Base-by-base conservation (phyloP, 2,888 invertebrate species). In the Azorinus chamasolen region DNA sequence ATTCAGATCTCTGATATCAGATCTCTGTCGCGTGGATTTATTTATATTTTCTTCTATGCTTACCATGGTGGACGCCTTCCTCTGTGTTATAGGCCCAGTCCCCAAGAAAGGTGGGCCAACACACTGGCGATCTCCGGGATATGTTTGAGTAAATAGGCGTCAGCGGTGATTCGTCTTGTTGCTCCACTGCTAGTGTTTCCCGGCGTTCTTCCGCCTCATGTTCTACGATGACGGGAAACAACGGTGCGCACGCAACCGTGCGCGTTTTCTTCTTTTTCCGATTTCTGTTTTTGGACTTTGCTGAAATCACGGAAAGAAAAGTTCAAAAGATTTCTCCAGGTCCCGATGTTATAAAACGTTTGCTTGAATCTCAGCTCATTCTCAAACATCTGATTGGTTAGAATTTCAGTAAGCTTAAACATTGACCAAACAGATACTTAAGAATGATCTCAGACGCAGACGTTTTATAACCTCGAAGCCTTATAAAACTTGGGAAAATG, bases 141-240 rank as follows among this genome's bases (percentile, higher is more conserved):
- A 84, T 81, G 45, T 80, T 86, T 62, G 87, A 84, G 72, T 90
- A 90, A 18, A 88, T 69, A 10, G 87, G 83, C 8, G 89, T 87
- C 53, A 90, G 71, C 25, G 90, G 90, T 1, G 90, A 90, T 20
- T 86, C 87, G 10, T 63, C 84, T 66, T 57, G 87, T 14, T 41
- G 54, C 27, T 77, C 81, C 39, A 58, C 46, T 39, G 54, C 74
- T n/a, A 64, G 41, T 18, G 70, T 83, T 69, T 83, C 84, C 57
- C 68, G 64, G 37, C 79, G 76, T 45, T 86, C 84, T 50, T 86
- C 83, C 14, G 83, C 82, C 45, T 79, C 80, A 43, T 66, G 72
- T 59, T 83, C 84, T 18, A 79, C 78, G 22, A 84, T 86, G 57
- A 76, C 79, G 32, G 83, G 83, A 73, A 88, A 87, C 72, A 83